Base-by-base conservation (phyloP, 2,888 invertebrate species). In the Tenthredo amoena region DNA sequence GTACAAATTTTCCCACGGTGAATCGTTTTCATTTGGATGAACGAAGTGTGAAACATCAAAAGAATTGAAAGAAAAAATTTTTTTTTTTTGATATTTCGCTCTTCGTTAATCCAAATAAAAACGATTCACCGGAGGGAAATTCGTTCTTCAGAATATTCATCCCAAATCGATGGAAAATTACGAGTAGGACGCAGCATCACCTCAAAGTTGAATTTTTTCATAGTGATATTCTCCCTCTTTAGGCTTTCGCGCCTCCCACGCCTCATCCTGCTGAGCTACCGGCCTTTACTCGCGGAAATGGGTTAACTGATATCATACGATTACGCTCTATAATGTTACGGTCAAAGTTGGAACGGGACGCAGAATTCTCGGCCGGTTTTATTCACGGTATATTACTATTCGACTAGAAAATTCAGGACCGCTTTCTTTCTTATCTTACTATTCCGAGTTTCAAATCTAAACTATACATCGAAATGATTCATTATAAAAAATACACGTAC, bases 251-350 rank as follows among this genome's bases (percentile, higher is more conserved):
- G 55, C 55, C 55, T n/a, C 55, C 55, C n/a, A 55, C 55, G n/a
- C n/a, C 55, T 55, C 62, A 81, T 81, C 58, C 77, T 81, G 34
- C n/a, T 81, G 58, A 81, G n/a, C 58, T 62, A 62, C 81, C 40
- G 21, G 62, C 34, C 62, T 81, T 62, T 43, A 83, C 83, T 68
- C 83, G n/a, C 83, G 68, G 83, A 83, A 83, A 37, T 83, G 83
- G 83, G 83, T 71, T 71, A 71, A 83, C 83, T 83, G 68, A 68
- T 83, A 47, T 83, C 50, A 31, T 71, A 83, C 71, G 83, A 83
- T 83, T 83, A 83, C 47, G 40, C 68, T 83, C 40, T 77, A 26
- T 74, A 47, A 77, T 77, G 55, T 77, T 77, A 77, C 77, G 55
- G 77, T 55, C 77, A 77, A 65, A 81, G 81, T 40, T 77, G 26